phyloP scores from a whole-genome alignment of 2,888 invertebrate genomes.

The Leucoma salicis region DNA sequence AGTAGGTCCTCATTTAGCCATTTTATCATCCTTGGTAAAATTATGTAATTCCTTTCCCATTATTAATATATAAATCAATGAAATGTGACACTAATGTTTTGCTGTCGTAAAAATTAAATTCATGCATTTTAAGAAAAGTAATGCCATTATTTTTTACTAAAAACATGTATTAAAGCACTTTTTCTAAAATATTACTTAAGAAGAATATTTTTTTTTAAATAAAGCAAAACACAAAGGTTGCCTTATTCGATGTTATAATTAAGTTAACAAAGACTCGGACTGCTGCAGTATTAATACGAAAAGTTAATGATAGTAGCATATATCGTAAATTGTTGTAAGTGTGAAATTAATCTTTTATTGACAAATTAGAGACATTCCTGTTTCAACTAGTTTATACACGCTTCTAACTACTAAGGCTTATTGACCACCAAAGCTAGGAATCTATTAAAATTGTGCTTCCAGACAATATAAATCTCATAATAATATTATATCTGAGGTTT shows the following conservation, averaged over 20 bases:
- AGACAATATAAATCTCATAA: no score
- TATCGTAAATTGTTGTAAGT: constrained; percentile 41
- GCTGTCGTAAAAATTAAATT: no score
- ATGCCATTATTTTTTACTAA: no score
- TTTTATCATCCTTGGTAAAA: no score
- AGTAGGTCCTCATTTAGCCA: no score
- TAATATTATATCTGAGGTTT: no score
- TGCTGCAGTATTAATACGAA: constrained; percentile 69
- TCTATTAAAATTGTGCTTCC: constrained; percentile 18
- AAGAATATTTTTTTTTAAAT: constrained; percentile 30
- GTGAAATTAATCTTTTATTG: constrained; percentile 23
- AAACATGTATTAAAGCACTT: no score
- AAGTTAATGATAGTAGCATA: constrained; percentile 54
- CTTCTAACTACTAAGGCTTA: constrained; percentile 22
- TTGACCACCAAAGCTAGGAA: constrained; percentile 9
- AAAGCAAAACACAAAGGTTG: constrained; percentile 42
- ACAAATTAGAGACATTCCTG: constrained; percentile 38
- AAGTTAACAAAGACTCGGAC: constrained; percentile 45
- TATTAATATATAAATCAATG: no score
- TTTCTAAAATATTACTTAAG: constrained; percentile 23
- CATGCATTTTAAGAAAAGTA: no score
- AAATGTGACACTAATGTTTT: no score
- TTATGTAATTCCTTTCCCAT: no score
- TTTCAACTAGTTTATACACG: constrained; percentile 36
- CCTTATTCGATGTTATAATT: constrained; percentile 50